A percentile compares a stretch with the other conserved stretches of the same genome.
Evolutionary conservation across 2,888 invertebrate species (phyloP).

Genomic region (Standfussiana lucernea): DNA sequence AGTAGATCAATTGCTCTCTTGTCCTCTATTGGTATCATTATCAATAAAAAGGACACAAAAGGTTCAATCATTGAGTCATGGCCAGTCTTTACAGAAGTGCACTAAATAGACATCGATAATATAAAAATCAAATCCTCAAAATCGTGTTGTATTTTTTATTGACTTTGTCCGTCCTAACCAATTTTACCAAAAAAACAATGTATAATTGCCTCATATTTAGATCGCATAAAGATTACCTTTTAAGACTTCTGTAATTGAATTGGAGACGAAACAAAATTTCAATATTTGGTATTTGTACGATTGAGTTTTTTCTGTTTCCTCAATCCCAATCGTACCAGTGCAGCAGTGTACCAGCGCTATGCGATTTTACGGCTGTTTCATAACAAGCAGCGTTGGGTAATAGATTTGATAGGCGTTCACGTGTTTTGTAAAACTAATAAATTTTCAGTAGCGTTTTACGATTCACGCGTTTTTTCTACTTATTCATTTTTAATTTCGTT

Average conservation of each 20-base stretch:
- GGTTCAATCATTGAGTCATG: slow-evolving; percentile 8
- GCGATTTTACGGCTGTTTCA: slow-evolving; percentile 61
- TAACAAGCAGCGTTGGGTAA: slow-evolving; percentile 63
- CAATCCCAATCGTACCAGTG: slow-evolving; percentile 34
- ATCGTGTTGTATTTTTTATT: not conserved
- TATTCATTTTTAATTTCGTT: not conserved
- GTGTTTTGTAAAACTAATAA: slow-evolving; percentile 33
- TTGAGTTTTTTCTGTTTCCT: slow-evolving; percentile 35
- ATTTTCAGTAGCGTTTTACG: slow-evolving; percentile 14
- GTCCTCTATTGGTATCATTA: slow-evolving; percentile 17
- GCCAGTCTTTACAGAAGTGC: not conserved
- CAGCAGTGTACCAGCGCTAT: slow-evolving; percentile 32
- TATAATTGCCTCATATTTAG: not conserved
- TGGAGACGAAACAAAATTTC: not conserved
- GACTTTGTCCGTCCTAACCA: not conserved
- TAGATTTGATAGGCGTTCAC: slow-evolving; percentile 36
- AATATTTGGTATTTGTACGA: not conserved
- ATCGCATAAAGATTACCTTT: not conserved
- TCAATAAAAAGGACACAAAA: slow-evolving; percentile 24
- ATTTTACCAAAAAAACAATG: not conserved
- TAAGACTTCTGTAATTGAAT: not conserved
- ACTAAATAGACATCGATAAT: not conserved
- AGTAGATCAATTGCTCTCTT: slow-evolving; percentile 24
- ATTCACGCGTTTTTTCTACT: not conserved
- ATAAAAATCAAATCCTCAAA: not conserved